A percentile compares a stretch with the other conserved stretches of the same genome.
phyloP scores from a whole-genome alignment of 2,113 vertebrate species.

The Gorsachius goisagi region DNA sequence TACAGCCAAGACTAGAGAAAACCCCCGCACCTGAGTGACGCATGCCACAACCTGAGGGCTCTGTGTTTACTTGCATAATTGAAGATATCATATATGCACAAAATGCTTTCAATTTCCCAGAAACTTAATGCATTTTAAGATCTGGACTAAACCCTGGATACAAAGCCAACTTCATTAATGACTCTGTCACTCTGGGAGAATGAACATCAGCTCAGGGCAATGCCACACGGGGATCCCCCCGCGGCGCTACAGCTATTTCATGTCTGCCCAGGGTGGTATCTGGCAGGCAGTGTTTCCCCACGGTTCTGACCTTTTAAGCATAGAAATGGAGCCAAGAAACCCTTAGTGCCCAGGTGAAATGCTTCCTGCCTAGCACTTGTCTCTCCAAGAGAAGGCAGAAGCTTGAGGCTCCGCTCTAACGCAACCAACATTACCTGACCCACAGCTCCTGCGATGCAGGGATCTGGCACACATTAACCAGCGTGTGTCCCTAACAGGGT shows the following conservation, averaged over 20 bases:
- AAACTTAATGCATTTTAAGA: not conserved
- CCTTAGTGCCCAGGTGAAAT: not conserved
- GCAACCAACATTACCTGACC: not conserved
- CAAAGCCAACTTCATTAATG: not conserved
- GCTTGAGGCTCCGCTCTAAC: not conserved
- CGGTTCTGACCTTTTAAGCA: not conserved
- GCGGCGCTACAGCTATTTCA: not conserved
- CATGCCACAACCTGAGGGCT: not conserved
- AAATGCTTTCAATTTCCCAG: not conserved
- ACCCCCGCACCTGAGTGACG: not conserved
- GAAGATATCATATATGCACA: not conserved
- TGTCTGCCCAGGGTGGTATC: not conserved
- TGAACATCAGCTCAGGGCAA: fast-evolving
- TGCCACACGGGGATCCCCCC: not conserved
- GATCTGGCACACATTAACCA: slow-evolving; percentile 19
- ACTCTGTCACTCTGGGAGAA: not conserved
- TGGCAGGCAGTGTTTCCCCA: not conserved
- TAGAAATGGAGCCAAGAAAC: not conserved
- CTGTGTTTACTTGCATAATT: not conserved
- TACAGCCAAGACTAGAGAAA: not conserved
- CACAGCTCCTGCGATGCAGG: not conserved
- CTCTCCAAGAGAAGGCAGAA: not conserved
- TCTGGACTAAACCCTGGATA: not conserved
- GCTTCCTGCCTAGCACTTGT: not conserved
- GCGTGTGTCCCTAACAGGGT: slow-evolving; percentile 21